Base-by-base conservation (phyloP, 2,888 invertebrate species). In the Tillus elongatus region DNA sequence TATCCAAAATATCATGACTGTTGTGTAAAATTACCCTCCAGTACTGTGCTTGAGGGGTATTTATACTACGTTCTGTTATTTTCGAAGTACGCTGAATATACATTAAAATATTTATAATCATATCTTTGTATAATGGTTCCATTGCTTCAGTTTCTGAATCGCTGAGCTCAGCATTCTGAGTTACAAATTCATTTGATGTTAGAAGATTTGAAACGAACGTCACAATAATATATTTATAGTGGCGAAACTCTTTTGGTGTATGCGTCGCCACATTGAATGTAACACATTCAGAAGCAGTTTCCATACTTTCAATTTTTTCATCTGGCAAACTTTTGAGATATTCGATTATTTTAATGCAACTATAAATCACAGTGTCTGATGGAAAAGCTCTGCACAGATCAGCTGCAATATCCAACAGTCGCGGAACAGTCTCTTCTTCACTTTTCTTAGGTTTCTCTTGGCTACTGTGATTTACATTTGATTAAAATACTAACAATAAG, bases 11-110 rank as follows among this genome's bases (percentile, higher is more conserved):
- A 52, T 89, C 88, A 51, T 85, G 84, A 29, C 79, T 75, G 51
- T 83, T 79, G 57, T 86, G 82, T 9, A 85, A 63, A 63, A 91
- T 73, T 0, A 82, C 80, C 53, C 80, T 82, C 88, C 89, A 90
- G 58, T 85, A 92, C 54, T 85, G 85, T 1, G 68, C 67, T 37
- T 74, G 70, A 1, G 70, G 66, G 4, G 69, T 66, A 1, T 74
- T 75, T 0, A 73, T 66, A 37, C 73, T 69, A 28, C 74, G 70
- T 45, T 84, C 82, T 0, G 73, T 68, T 0, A 76, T 69, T 45
- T 74, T 75, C 1, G 78, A 75, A 8, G 80, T 73, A 11, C 66
- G 68, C 47, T 82, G 79, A 29, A 87, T 77, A 43, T 76, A 78
- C 0, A 76, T 71, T 3, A 88, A 63, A 2, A 79, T 70, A 47